phyloP scores from a whole-genome alignment of 2,113 vertebrate species.

The Accipiter virgatus region DNA sequence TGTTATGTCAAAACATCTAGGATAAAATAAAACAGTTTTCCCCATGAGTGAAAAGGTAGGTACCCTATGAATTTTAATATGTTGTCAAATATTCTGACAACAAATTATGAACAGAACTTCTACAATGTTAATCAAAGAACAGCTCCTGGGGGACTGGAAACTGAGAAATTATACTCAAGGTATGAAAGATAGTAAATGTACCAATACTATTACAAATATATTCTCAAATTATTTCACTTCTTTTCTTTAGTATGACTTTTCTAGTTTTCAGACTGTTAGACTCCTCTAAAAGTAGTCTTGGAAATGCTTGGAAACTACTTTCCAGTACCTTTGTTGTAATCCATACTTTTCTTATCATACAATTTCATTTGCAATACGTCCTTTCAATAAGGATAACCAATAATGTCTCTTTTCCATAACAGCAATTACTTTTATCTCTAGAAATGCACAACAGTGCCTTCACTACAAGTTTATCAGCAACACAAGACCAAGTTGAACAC shows the following conservation, averaged over 20 bases:
- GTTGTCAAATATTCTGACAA: not conserved
- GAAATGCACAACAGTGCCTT: not conserved
- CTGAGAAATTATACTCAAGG: not conserved
- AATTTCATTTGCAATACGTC: not conserved
- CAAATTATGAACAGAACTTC: slow-evolving; percentile 20
- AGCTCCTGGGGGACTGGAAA: not conserved
- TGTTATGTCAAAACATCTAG: not conserved
- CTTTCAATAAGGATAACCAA: not conserved
- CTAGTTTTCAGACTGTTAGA: not conserved
- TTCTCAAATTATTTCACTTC: not conserved
- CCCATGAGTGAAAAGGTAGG: not conserved
- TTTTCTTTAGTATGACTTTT: not conserved
- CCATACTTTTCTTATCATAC: not conserved
- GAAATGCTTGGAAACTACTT: not conserved
- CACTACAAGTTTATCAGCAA: not conserved
- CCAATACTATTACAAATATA: not conserved
- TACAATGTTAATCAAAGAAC: not conserved
- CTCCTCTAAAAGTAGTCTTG: not conserved
- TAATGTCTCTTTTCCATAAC: not conserved
- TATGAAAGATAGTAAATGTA: not conserved
- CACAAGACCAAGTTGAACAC: not conserved
- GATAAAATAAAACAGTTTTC: not conserved
- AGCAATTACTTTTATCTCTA: not conserved
- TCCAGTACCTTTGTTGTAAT: not conserved
- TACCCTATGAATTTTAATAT: slow-evolving; percentile 10